A percentile compares a stretch with the other conserved stretches of the same genome.
Evolutionary conservation across 2,888 invertebrate species (phyloP).

Genomic region (Coelogynopora nodosa): DNA sequence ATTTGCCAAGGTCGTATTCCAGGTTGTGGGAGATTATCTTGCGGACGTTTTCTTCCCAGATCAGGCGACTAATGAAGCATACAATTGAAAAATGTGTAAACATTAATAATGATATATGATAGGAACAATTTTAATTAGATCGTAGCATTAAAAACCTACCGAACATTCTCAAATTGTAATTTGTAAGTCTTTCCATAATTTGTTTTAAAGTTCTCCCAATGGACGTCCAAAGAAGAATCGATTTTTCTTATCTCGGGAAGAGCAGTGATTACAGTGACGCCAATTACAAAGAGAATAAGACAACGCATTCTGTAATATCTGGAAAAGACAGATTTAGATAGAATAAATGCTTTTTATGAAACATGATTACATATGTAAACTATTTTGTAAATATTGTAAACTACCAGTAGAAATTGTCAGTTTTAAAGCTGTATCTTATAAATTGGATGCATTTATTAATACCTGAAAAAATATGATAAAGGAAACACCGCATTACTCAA

Average conservation of each 20-base stretch:
- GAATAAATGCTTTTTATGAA: too few relatives aligned
- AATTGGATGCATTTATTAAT: too few relatives aligned
- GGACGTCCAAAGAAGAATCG: not conserved
- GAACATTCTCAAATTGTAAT: not conserved
- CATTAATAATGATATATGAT: too few relatives aligned
- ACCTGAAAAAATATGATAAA: too few relatives aligned
- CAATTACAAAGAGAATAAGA: not conserved
- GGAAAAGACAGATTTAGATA: too few relatives aligned
- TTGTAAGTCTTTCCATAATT: not conserved
- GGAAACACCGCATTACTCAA: too few relatives aligned
- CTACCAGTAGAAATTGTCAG: too few relatives aligned
- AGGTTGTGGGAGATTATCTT: slow-evolving; percentile 53
- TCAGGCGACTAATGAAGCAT: slow-evolving; percentile 51
- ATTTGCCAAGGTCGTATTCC: slow-evolving; percentile 52
- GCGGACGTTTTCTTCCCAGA: slow-evolving; percentile 53
- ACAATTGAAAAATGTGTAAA: too few relatives aligned
- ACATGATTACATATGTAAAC: too few relatives aligned
- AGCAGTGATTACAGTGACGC: not conserved
- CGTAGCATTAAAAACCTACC: not conserved
- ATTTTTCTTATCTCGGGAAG: not conserved
- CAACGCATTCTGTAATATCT: slow-evolving; percentile 17
- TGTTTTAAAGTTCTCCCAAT: slow-evolving; percentile 24
- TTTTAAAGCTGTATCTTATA: too few relatives aligned
- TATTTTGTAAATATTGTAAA: too few relatives aligned
- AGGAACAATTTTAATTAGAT: not conserved